A percentile compares a stretch with the other conserved stretches of the same genome.
Evolutionary conservation across 2,888 invertebrate genomes (phyloP).

Genomic region (Acleris holmiana): DNA sequence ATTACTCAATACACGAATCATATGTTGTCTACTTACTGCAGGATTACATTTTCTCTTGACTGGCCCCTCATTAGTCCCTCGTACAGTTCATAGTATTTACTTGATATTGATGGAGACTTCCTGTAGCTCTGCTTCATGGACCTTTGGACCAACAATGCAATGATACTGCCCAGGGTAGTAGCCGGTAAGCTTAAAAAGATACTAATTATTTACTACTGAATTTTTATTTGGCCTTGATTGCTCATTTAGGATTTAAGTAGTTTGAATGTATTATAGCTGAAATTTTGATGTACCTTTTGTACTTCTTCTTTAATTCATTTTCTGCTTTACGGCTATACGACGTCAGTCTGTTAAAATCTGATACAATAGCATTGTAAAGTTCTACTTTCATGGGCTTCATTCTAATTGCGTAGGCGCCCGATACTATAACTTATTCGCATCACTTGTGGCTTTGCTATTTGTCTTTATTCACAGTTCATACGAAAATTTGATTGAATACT

Average conservation of each 20-base stretch:
- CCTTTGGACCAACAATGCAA: conserved; percentile 86
- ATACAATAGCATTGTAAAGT: conserved; percentile 80
- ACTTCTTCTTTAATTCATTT: conserved; percentile 83
- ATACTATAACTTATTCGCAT: neutral
- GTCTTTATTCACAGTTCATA: no score
- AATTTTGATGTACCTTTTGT: conserved; percentile 71
- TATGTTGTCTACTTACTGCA: conserved; percentile 76
- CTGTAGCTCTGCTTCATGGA: conserved; percentile 86
- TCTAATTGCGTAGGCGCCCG: conserved; percentile 22
- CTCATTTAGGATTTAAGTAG: no score
- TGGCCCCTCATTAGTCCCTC: conserved; percentile 75
- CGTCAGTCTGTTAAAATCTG: conserved; percentile 81
- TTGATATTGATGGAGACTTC: conserved; percentile 83
- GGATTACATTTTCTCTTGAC: conserved; percentile 84
- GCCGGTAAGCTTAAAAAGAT: conserved; percentile 77
- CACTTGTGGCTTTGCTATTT: no score
- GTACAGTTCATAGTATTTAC: conserved; percentile 82
- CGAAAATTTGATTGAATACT: no score
- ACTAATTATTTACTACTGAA: neutral
- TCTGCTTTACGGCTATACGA: conserved; percentile 86
- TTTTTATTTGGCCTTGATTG: no score
- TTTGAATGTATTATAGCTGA: neutral
- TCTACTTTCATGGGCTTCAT: conserved; percentile 68
- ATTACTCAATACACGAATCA: conserved; percentile 5
- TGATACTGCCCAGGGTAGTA: conserved; percentile 88